phyloP scores from a whole-genome alignment of 2,797 vertebrate genomes.

The Phyllotis vaccarum region DNA sequence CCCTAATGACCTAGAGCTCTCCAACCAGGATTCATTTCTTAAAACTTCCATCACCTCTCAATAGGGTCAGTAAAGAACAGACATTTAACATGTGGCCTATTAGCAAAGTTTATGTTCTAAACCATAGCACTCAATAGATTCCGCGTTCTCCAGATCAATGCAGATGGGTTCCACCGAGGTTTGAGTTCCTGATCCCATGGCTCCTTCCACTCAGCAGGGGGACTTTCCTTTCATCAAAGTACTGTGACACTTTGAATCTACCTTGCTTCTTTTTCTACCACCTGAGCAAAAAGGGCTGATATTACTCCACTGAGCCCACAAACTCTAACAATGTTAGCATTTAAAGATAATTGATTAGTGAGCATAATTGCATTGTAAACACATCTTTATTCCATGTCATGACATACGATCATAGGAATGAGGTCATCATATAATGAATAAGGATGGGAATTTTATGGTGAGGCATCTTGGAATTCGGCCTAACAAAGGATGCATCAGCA shows the following conservation, averaged over 20 bases:
- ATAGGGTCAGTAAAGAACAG: neutral
- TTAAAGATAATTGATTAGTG: slow-evolving; percentile 31
- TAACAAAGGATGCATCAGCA: neutral
- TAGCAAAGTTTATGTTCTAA: neutral
- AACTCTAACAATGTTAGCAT: neutral
- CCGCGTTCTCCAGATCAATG: neutral
- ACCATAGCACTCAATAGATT: neutral
- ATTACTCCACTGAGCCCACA: neutral
- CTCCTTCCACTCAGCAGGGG: neutral
- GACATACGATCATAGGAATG: neutral
- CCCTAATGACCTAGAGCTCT: neutral
- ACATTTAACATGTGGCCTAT: neutral
- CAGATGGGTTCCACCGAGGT: neutral
- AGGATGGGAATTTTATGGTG: neutral
- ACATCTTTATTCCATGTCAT: neutral
- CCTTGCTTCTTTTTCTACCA: neutral
- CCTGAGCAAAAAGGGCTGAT: neutral
- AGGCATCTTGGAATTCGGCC: neutral
- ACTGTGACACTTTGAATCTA: neutral
- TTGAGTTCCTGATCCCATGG: neutral
- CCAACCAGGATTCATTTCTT: too few species aligned
- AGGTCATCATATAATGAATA: neutral
- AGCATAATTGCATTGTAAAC: neutral
- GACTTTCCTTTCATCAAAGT: neutral
- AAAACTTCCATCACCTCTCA: neutral